Evolutionary conservation across 2,888 invertebrate genomes (phyloP).

Genomic region (Volucella inanis): DNA sequence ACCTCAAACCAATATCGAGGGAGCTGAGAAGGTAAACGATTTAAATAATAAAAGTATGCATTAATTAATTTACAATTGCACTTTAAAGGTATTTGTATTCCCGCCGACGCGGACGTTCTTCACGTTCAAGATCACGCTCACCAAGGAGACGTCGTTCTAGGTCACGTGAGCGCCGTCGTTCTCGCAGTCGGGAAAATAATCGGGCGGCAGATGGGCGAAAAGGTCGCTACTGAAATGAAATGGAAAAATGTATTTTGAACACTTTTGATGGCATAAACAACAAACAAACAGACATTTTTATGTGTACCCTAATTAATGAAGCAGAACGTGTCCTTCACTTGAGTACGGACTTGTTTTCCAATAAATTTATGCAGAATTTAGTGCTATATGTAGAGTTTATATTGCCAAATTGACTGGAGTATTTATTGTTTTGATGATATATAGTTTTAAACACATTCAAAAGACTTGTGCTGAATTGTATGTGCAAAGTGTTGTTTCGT

Average conservation of each 20-base stretch:
- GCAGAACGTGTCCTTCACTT: conserved; percentile 21
- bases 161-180: conserved; percentile 82
- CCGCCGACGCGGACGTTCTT: conserved; percentile 85
- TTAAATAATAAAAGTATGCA: neutral
- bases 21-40: conserved; percentile 90
- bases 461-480: too few relatives aligned
- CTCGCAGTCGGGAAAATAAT: conserved; percentile 80
- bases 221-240: conserved; percentile 76
- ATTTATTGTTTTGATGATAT: neutral
- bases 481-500: too few relatives aligned
- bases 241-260: conserved; percentile 30
- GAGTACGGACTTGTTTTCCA: conserved; percentile 34
- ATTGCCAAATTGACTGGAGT: neutral
- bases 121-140: conserved; percentile 81
- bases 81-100: conserved; percentile 87
- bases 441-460: too few relatives aligned
- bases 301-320: conserved; percentile 30
- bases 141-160: conserved; percentile 80
- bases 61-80: conserved; percentile 74
- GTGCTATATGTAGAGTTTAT: conserved; percentile 13
- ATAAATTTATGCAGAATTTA: conserved; percentile 47
- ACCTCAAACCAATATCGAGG: conserved; percentile 98
- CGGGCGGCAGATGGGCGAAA: conserved; percentile 78
- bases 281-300: conserved; percentile 35
- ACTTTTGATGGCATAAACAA: conserved; percentile 41